Percentiles rank a stretch among this genome's conserved stretches.
These are phyloP conservation scores for Ispidina picta DNA, from an alignment of 2,797 vertebrate genomes.

Conservation along the genomic window DNA sequence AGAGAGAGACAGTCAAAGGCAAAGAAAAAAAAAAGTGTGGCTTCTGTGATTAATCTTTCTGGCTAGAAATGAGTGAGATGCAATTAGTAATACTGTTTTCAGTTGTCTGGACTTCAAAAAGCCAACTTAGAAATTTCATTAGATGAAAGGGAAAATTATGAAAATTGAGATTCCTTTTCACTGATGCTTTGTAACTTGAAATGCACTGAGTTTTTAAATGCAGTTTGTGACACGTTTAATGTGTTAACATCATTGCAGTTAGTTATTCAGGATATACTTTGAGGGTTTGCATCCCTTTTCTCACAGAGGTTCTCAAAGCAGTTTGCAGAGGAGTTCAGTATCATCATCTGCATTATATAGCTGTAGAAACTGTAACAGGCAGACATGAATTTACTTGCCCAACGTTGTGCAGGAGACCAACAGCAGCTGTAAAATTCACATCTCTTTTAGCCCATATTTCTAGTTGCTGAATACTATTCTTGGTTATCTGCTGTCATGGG, in stretches of 20 bases:
- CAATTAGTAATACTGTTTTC: conserved; percentile 8
- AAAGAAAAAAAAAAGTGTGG: background rate
- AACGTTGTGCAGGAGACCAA: background rate
- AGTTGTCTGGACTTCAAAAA: background rate
- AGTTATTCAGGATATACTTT: background rate
- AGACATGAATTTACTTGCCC: background rate
- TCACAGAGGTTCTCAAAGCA: background rate
- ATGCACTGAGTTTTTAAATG: background rate
- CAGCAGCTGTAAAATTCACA: fast-evolving
- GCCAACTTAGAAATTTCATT: background rate
- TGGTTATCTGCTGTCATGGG: background rate
- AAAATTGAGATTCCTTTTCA: background rate
- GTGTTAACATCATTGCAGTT: background rate
- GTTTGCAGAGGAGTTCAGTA: background rate
- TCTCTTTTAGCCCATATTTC: background rate
- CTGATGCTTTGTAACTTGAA: background rate
- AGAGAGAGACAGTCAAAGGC: background rate
- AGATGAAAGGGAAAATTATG: background rate
- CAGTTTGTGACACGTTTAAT: background rate
- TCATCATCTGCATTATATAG: background rate
- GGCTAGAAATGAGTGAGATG: background rate
- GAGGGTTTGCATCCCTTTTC: background rate
- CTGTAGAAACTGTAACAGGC: background rate
- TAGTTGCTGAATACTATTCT: background rate
- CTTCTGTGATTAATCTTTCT: background rate